Base-by-base conservation (phyloP, 2,888 invertebrate genomes). In the Slavum lentiscoides region DNA sequence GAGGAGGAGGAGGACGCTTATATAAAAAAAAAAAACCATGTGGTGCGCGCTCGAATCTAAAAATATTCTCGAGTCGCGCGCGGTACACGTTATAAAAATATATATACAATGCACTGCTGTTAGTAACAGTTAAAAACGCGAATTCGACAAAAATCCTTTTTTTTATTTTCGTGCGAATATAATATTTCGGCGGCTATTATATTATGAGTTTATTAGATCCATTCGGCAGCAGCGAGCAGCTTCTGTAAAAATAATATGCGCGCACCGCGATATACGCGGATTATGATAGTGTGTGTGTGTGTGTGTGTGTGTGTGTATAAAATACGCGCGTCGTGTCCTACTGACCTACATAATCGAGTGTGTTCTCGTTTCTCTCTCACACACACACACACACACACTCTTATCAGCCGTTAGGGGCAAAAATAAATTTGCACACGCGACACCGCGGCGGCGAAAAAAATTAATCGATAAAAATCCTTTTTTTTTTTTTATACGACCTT, bases 271-370 rank as follows among this genome's bases (percentile, higher is more conserved):
- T 30, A 30, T 30, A 30, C 30, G 30, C 30, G 30, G 30, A 30
- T 30, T 30, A 30, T 30, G 30, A 30, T 30, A 4, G 62, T 72
- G 72, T 64, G 80, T n/a, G 70, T 72, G 72, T 80, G 72, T 70
- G 68, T 49, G 7, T 43, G n/a, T n/a, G 70, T 72, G 72, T 80
- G 72, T 70, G 68, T 49, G 7, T 43, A 43, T 43, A 43, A 43
- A n/a, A 69, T 68, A 76, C 30, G 30, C 30, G 30, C 53, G 8
- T 62, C 23, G n/a, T 64, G 80, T 72, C 72, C 80, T 80, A 80
- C 80, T 80, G 58, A 80, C 80, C 80, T 80, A 80, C 70, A 80
- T 80, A 72, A 43, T 64, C 72, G 58, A 80, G 80, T 72, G 55
- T 80, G 80, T 64, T 80, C 80, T 80, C 30, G 55, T 72, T 80